A percentile compares a stretch with the other conserved stretches of the same genome.
phyloP scores from a whole-genome alignment of 2,797 vertebrate species.

The Sardinella longiceps region DNA sequence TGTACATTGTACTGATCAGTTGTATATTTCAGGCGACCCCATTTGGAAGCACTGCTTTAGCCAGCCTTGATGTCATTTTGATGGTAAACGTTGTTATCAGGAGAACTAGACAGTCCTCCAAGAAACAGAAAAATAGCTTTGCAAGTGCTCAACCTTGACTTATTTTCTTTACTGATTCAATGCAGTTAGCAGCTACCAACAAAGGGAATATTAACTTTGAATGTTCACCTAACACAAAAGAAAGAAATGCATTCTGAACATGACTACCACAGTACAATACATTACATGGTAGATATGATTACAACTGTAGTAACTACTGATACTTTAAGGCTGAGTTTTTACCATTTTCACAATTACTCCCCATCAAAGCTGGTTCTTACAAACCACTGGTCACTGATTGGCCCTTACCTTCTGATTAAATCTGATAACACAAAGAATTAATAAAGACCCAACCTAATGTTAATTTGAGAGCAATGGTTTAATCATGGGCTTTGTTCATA shows the following conservation, averaged over 20 bases:
- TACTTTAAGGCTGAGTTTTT: neutral
- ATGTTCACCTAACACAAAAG: neutral
- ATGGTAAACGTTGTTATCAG: no score
- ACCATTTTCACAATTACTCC: neutral
- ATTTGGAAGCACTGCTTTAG: no score
- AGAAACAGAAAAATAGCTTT: no score
- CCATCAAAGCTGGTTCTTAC: neutral
- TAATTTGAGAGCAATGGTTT: constrained; percentile 75
- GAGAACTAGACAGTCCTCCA: no score
- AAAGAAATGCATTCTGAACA: no score
- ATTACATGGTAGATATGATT: no score
- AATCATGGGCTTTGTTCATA: constrained; percentile 74
- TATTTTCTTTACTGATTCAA: neutral
- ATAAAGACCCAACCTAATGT: constrained; percentile 68
- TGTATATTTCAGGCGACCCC: no score
- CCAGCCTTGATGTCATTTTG: no score
- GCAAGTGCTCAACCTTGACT: no score
- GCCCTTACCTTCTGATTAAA: constrained; percentile 66
- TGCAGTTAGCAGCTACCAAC: neutral
- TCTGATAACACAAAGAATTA: constrained; percentile 61
- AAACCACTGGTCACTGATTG: constrained; percentile 58
- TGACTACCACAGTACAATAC: no score
- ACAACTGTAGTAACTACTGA: no score
- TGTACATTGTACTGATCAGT: no score
- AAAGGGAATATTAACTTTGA: neutral